These are phyloP conservation scores for Callorhinus ursinus DNA, from an alignment of 2,113 vertebrate species.

Conservation along the genomic window DNA sequence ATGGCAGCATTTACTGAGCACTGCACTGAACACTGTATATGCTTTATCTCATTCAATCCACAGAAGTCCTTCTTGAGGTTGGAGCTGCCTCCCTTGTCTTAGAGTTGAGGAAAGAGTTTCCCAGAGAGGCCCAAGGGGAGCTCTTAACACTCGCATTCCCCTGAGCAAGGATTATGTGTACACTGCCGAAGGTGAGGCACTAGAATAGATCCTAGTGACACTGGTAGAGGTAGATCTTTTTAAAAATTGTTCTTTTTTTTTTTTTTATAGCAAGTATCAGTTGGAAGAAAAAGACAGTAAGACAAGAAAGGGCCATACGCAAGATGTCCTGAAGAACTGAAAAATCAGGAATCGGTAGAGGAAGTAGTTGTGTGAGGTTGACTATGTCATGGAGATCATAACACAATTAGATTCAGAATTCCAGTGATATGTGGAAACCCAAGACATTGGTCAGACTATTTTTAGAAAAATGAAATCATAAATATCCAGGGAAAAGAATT, in stretches of 20 bases:
- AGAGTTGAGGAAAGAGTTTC: not conserved
- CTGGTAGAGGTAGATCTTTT: not conserved
- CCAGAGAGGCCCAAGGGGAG: not conserved
- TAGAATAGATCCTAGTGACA: not conserved
- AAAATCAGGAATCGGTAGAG: not conserved
- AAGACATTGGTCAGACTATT: not conserved
- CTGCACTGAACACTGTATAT: accelerated
- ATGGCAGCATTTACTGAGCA: accelerated
- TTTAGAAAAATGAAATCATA: not conserved
- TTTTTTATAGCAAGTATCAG: not conserved
- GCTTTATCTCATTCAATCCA: not conserved
- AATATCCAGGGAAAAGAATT: not conserved
- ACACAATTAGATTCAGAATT: not conserved
- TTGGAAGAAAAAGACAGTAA: not conserved
- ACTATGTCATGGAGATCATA: not conserved
- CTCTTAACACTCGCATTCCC: too few relatives aligned
- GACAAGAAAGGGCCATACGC: not conserved
- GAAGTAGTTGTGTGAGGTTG: not conserved
- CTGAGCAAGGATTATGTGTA: accelerated
- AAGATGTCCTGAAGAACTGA: not conserved
- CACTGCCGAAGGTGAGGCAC: not conserved
- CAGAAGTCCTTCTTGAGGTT: not conserved
- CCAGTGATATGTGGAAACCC: not conserved
- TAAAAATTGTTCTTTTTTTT: not conserved
- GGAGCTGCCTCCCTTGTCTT: not conserved